Conservation (phyloP, 2,888 invertebrate species). For the Hymenopus coronatus region DNA sequence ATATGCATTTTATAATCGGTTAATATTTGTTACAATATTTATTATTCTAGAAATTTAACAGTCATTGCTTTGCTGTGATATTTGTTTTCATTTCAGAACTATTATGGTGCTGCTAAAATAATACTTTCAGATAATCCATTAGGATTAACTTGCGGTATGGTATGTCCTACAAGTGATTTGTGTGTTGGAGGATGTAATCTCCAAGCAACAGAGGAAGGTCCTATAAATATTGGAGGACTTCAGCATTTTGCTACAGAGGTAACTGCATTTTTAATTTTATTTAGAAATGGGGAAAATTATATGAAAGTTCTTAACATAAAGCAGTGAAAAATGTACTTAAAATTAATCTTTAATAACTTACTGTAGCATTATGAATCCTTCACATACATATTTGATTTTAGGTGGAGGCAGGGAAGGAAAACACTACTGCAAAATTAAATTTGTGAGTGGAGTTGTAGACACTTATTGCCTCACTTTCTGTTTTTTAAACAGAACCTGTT, state of each 20-base stretch:
- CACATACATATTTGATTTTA: too few species aligned
- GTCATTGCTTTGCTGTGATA: background rate
- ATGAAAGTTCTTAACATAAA: background rate
- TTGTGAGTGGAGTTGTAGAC: too few species aligned
- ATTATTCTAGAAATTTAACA: too few species aligned
- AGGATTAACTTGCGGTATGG: constrained; percentile 96
- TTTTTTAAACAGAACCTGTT: too few species aligned
- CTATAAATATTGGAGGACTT: constrained; percentile 97
- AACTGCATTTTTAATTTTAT: constrained; percentile 37
- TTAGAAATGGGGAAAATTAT: background rate
- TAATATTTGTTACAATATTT: too few species aligned
- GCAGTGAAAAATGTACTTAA: background rate
- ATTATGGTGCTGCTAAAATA: constrained; percentile 94
- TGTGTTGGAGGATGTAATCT: constrained; percentile 98
- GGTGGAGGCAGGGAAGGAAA: too few species aligned
- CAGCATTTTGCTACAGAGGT: constrained; percentile 97
- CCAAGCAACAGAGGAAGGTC: constrained; percentile 93
- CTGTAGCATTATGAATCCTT: background rate
- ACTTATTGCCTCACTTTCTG: too few species aligned
- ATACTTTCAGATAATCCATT: constrained; percentile 97
- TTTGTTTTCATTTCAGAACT: constrained; percentile 65
- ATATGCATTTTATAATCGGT: too few species aligned
- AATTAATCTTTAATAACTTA: background rate
- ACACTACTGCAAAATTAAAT: too few species aligned
- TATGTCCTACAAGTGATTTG: constrained; percentile 96